Evolutionary conservation across 2,888 invertebrate genomes (phyloP), one percentile per base, ranked within the genome.

Genomic region (Temnothorax unifasciatus): DNA sequence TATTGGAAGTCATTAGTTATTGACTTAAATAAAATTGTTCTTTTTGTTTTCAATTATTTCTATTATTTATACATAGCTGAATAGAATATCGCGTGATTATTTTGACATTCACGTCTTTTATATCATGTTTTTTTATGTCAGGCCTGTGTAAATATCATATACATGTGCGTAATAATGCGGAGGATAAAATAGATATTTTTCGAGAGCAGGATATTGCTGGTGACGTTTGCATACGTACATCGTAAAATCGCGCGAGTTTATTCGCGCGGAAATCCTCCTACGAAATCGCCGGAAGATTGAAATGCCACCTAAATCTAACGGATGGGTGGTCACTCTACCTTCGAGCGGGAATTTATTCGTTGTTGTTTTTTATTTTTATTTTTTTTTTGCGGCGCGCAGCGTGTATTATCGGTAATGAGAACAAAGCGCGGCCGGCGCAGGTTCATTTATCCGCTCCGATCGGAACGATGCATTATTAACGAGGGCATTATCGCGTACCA

Each of bases 381-480:
- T 3, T 29, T 77, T 77, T 69, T 59, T 29, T 44, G 13, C 18
- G 18, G 44, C 44, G 59, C 29, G 29, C 44, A 50, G 18, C 63
- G 47, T 76, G 47, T 76, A 71, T 81, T 59, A 71, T 59, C 73
- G 25, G n/a, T 38, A 81, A 81, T 59, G 73, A 71, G 59, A 81
- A 81, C 59, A 71, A 81, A 59, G 59, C 79, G 59, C 25, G 34
- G 41, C 41, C 11, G 59, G 52, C 54, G 68, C 11, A 44, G 64
- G 77, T 74, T 81, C 76, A 85, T 87, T 87, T 82, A 75, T 82
- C 75, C 50, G 52, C 44, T 25, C 9, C 18, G 63, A 87, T 74
- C 47, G 66, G 38, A 81, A 61, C 66, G 75, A 57, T 83, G 86
- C 81, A 82, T 88, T 85, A 84, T 84, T 88, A 88, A 88, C 85